A percentile compares a stretch with the other conserved stretches of the same genome.
Conservation (phyloP, 2,888 invertebrate genomes). For the Urechis unicinctus region DNA sequence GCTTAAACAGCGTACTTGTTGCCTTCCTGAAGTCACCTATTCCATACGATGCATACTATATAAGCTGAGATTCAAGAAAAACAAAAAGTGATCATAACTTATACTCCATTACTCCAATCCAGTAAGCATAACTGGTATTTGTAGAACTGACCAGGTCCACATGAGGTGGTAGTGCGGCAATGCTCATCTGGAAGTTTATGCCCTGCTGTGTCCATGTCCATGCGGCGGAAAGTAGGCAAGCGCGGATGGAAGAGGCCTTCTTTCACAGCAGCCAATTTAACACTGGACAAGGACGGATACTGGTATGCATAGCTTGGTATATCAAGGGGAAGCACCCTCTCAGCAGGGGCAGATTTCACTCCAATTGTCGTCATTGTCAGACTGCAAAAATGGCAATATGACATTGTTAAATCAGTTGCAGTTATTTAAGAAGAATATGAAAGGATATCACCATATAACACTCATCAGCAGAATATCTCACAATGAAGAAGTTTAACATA, state of each 20-base stretch:
- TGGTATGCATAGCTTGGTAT: constrained; percentile 43
- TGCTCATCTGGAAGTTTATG: constrained; percentile 45
- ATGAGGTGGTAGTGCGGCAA: constrained; percentile 38
- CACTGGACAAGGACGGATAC: constrained; percentile 35
- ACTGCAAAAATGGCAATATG: background rate
- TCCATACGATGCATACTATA: too few relatives aligned
- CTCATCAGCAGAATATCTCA: too few relatives aligned
- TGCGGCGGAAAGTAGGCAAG: constrained; percentile 42
- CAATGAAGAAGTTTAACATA: too few relatives aligned
- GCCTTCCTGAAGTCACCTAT: too few relatives aligned
- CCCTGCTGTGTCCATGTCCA: constrained; percentile 47
- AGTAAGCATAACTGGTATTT: too few relatives aligned
- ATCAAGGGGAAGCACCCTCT: constrained; percentile 31
- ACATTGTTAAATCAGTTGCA: too few relatives aligned
- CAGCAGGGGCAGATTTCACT: constrained; percentile 25
- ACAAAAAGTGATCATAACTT: background rate
- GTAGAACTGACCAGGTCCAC: constrained; percentile 32
- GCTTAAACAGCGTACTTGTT: too few relatives aligned
- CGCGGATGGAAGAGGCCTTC: constrained; percentile 43
- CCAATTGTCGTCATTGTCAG: constrained; percentile 40
- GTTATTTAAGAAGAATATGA: too few relatives aligned
- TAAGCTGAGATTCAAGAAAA: background rate
- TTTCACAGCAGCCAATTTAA: constrained; percentile 43
- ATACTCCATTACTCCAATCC: too few relatives aligned
- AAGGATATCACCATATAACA: too few relatives aligned